These are phyloP conservation scores for Chironomus riparius DNA, from an alignment of 2,888 invertebrate species.

Conservation along the genomic window DNA sequence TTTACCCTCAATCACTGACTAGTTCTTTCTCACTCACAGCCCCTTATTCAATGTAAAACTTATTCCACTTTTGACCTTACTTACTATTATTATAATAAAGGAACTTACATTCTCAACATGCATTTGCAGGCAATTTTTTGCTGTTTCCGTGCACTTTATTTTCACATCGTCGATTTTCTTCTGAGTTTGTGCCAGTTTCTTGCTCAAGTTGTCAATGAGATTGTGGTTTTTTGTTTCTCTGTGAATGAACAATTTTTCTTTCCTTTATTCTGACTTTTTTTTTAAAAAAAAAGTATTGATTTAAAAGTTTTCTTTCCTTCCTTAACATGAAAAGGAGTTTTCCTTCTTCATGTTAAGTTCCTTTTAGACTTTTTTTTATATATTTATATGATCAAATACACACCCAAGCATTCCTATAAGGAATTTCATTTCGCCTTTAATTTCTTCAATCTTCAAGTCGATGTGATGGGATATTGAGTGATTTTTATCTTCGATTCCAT, in stretches of 20 bases:
- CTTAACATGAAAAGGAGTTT: background rate
- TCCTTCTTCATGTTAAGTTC: background rate
- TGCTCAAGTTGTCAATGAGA: constrained; percentile 5
- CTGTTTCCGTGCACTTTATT: constrained; percentile 10
- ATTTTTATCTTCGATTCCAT: background rate
- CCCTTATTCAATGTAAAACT: too few species aligned
- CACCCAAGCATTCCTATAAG: background rate
- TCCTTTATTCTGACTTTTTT: background rate
- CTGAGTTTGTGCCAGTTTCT: constrained; percentile 2
- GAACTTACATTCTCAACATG: background rate
- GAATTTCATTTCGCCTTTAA: constrained; percentile 7
- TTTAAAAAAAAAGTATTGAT: background rate
- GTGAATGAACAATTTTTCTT: background rate
- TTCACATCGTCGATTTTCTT: constrained; percentile 6
- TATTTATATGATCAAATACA: background rate
- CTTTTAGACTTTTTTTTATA: background rate
- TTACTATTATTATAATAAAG: background rate
- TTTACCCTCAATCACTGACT: background rate
- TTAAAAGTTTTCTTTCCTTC: background rate
- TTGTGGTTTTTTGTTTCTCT: constrained; percentile 11
- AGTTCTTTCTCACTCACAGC: too few species aligned
- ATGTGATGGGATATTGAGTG: background rate
- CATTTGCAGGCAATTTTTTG: background rate
- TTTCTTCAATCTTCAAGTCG: constrained; percentile 1
- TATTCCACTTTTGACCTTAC: background rate